A percentile compares a stretch with the other conserved stretches of the same genome.
Evolutionary conservation across 2,113 vertebrate genomes (phyloP).

Genomic region (Ceyx margarethae): DNA sequence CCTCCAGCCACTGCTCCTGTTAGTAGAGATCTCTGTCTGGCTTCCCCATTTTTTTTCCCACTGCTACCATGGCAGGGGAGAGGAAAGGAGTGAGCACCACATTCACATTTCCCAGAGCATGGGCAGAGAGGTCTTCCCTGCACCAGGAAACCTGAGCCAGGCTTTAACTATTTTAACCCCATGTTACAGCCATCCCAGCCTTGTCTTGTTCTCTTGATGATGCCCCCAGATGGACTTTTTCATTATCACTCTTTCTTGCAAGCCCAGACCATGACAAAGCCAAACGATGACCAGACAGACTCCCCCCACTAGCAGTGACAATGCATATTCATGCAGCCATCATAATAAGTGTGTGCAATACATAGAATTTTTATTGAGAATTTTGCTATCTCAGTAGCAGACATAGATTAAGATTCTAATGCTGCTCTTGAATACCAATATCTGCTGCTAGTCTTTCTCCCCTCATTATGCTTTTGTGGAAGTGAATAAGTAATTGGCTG

Average conservation of each 20-base stretch:
- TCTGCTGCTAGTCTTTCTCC: background rate
- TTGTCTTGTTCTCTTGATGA: background rate
- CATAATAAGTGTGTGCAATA: background rate
- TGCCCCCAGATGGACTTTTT: background rate
- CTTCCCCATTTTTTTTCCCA: background rate
- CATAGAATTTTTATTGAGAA: background rate
- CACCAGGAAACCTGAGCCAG: background rate
- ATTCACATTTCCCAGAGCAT: background rate
- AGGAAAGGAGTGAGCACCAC: accelerated
- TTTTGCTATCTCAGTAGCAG: background rate
- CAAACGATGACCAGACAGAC: background rate
- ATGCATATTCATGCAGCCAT: background rate
- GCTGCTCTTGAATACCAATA: background rate
- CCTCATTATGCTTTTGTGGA: background rate
- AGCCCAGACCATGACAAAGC: background rate
- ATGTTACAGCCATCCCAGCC: background rate
- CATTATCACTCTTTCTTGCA: background rate
- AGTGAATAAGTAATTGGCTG: background rate
- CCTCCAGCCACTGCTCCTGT: background rate
- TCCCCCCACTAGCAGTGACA: background rate
- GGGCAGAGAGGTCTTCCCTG: background rate
- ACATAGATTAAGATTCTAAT: background rate
- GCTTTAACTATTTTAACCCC: background rate
- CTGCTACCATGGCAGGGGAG: background rate
- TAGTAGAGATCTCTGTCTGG: background rate